These are phyloP conservation scores for Paragorgia papillata DNA, from an alignment of 92 coral and sea anemone genomes.

Conservation along the genomic window DNA sequence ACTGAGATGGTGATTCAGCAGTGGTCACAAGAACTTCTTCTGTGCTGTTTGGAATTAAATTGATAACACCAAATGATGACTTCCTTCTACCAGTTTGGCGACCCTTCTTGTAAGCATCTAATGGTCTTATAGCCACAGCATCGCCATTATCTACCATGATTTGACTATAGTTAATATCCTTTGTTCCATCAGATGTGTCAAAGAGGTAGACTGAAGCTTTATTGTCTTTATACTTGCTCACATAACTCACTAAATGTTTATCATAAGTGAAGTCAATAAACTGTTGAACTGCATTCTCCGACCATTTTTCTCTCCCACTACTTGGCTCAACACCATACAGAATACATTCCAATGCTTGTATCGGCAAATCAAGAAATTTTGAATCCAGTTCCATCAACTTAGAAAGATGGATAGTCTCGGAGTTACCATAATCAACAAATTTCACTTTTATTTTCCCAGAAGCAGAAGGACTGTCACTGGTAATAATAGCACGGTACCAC, in stretches of 20 bases:
- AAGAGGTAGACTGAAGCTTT: conserved; percentile 70
- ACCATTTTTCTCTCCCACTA: conserved; percentile 65
- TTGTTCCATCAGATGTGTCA: conserved; percentile 81
- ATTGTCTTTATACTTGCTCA: conserved; percentile 43
- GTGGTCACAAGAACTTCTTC: conserved; percentile 77
- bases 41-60: conserved; percentile 61
- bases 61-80: conserved; percentile 35
- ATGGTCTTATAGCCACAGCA: conserved; percentile 66
- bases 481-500: conserved; percentile 91
- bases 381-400: conserved; percentile 75
- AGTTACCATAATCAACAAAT: conserved; percentile 94
- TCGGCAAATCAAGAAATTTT: conserved; percentile 65
- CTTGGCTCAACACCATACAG: conserved; percentile 74
- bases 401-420: conserved; percentile 71
- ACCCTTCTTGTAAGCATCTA: conserved; percentile 24
- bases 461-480: conserved; percentile 78
- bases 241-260: conserved; percentile 79
- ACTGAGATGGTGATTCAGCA: conserved; percentile 69
- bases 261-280: conserved; percentile 71
- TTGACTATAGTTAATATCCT: conserved; percentile 77
- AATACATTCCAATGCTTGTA: conserved; percentile 80
- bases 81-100: conserved; percentile 33
- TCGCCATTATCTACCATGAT: conserved; percentile 80
- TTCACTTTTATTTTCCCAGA: conserved; percentile 82
- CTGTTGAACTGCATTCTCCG: conserved; percentile 67